Conservation (phyloP, 2,888 invertebrate species). For the Aromia moschata region DNA sequence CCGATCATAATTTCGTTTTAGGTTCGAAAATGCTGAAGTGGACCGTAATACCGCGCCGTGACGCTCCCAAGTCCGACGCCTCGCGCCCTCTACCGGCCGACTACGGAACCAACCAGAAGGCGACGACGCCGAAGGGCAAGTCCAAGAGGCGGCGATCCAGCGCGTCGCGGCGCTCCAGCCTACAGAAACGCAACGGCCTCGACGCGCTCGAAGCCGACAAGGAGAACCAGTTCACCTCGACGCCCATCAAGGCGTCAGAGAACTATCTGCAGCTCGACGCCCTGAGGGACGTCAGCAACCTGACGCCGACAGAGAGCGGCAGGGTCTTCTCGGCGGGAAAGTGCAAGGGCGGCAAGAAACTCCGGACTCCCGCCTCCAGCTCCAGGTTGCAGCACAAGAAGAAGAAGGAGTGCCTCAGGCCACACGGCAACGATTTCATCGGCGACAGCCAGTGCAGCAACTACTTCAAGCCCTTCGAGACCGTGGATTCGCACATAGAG, state of each 20-base stretch:
- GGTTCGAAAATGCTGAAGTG: constrained; percentile 75
- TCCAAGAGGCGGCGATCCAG: constrained; percentile 62
- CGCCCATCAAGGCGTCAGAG: constrained; percentile 65
- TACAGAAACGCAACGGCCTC: constrained; percentile 63
- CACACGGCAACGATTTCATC: constrained; percentile 43
- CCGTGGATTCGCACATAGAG: constrained; percentile 58
- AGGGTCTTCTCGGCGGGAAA: constrained; percentile 42
- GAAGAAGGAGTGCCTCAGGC: constrained; percentile 56
- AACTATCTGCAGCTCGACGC: constrained; percentile 58
- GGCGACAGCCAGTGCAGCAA: constrained; percentile 47
- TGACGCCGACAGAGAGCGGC: constrained; percentile 64
- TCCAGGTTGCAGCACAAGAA: constrained; percentile 52
- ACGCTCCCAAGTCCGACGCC: constrained; percentile 43
- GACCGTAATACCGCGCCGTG: constrained; percentile 63
- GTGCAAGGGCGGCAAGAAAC: constrained; percentile 41
- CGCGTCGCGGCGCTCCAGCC: constrained; percentile 56
- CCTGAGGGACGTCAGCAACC: constrained; percentile 70
- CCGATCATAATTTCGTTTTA: too few species aligned
- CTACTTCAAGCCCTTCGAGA: constrained; percentile 57
- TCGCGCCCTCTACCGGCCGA: constrained; percentile 39
- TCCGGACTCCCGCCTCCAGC: constrained; percentile 28
- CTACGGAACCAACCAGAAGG: constrained; percentile 53
- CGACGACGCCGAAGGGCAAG: constrained; percentile 53
- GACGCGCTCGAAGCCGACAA: constrained; percentile 67
- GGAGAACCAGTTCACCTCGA: constrained; percentile 70